Evolutionary conservation across 2,888 invertebrate genomes (phyloP).

Genomic region (Capitulum mitella): DNA sequence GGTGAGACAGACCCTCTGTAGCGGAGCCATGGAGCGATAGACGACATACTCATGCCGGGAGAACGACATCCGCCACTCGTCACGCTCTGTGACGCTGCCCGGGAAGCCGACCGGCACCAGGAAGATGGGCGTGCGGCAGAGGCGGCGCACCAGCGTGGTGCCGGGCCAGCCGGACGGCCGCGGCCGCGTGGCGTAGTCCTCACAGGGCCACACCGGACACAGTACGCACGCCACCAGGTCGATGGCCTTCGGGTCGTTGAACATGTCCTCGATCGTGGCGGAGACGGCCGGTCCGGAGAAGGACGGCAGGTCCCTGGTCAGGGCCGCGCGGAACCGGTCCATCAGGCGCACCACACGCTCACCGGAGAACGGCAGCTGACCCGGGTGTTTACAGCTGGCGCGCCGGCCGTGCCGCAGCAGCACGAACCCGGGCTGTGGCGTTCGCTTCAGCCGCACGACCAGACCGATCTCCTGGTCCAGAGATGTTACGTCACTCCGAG

Average conservation of each 20-base stretch:
- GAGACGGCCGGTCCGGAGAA: not conserved
- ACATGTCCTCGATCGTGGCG: not conserved
- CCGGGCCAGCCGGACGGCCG: not conserved
- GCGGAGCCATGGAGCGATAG: not conserved
- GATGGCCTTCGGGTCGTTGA: not conserved
- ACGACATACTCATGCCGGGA: not conserved
- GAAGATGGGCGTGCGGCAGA: not conserved
- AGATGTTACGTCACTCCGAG: too few species aligned
- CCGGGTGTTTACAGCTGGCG: not conserved
- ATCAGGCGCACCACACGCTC: not conserved
- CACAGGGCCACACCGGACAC: not conserved
- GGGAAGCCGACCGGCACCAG: constrained; percentile 1
- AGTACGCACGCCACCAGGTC: not conserved
- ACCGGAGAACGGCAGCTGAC: not conserved
- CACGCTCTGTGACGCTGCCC: not conserved
- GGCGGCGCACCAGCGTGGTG: not conserved
- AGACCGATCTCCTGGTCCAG: too few species aligned
- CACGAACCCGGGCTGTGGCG: not conserved
- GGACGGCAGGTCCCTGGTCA: not conserved
- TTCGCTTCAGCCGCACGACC: too few species aligned
- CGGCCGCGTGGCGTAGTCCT: not conserved
- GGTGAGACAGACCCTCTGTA: not conserved
- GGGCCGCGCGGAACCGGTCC: not conserved
- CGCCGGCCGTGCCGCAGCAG: not conserved
- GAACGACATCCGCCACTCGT: constrained; percentile 2